A percentile compares a stretch with the other conserved stretches of the same genome.
Evolutionary conservation across 1,140 invertebrate species (phyloP).

Genomic region (Colletes latitarsis): DNA sequence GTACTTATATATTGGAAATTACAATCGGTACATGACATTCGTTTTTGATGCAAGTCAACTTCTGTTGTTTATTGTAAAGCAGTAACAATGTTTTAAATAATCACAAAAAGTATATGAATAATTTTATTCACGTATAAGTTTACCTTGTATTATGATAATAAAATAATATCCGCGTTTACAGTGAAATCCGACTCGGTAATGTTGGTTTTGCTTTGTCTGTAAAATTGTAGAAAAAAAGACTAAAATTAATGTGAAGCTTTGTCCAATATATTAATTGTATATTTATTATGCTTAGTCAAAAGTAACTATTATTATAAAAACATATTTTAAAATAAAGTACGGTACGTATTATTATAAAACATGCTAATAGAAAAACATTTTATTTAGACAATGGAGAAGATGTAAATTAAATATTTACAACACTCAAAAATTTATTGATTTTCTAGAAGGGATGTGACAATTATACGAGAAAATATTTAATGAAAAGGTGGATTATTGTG

Average conservation of each 20-base stretch:
- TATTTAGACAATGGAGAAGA: neutral
- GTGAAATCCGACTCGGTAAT: neutral
- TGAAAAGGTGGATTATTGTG: neutral
- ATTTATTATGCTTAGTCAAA: neutral
- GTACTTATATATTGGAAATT: constrained; percentile 1
- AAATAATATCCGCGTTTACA: too few relatives aligned
- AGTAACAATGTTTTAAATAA: neutral
- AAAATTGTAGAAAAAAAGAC: neutral
- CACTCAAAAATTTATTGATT: neutral
- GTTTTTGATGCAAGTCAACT: neutral
- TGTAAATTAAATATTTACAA: neutral
- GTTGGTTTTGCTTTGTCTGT: neutral
- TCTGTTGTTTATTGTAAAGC: neutral
- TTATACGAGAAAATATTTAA: neutral
- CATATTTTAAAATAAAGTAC: too few relatives aligned
- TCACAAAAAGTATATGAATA: neutral
- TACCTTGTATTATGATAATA: neutral
- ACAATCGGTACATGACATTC: neutral
- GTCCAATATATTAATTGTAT: neutral
- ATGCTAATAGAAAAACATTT: neutral
- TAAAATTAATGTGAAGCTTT: neutral
- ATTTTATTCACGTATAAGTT: neutral
- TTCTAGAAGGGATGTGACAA: too few relatives aligned
- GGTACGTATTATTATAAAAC: too few relatives aligned
- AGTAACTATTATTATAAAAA: neutral